Percentiles rank a stretch among this genome's conserved stretches.
Conservation (phyloP, 2,113 vertebrate species). For the Tupaia tana region DNA sequence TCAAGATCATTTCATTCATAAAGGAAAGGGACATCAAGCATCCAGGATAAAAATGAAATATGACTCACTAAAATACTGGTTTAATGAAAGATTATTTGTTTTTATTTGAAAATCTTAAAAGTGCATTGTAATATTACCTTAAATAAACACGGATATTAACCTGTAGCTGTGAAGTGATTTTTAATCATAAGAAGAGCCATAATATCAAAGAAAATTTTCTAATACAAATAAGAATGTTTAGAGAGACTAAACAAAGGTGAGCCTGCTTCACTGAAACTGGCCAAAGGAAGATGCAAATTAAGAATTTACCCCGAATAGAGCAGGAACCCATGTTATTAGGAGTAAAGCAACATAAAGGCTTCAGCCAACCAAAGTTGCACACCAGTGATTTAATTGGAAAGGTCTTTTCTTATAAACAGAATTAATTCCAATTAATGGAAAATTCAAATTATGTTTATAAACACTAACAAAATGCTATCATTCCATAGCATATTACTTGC, state of each 20-base stretch:
- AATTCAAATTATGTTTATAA: conserved; percentile 76
- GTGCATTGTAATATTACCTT: conserved; percentile 76
- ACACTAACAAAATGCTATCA: conserved; percentile 66
- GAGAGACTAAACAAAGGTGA: conserved; percentile 76
- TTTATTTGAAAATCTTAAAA: conserved; percentile 79
- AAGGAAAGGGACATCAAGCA: conserved; percentile 46
- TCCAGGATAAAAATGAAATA: conserved; percentile 70
- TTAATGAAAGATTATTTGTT: conserved; percentile 71
- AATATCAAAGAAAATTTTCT: conserved; percentile 67
- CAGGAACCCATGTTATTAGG: conserved; percentile 75
- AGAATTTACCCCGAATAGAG: conserved; percentile 78
- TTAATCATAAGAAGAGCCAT: conserved; percentile 66
- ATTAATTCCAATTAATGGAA: conserved; percentile 79
- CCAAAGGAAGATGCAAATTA: conserved; percentile 79
- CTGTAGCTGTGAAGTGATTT: conserved; percentile 70
- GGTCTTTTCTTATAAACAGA: conserved; percentile 77
- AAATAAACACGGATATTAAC: conserved; percentile 81
- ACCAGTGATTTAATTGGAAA: conserved; percentile 81
- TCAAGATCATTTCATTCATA: conserved; percentile 65
- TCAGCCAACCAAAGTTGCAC: conserved; percentile 70
- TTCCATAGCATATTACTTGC: conserved; percentile 54
- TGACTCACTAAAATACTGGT: conserved; percentile 68
- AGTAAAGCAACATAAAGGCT: conserved; percentile 74
- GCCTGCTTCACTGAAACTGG: conserved; percentile 79
- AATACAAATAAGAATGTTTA: conserved; percentile 73